Percentiles rank a stretch among this genome's conserved stretches.
Evolutionary conservation across 2,888 invertebrate genomes (phyloP).

Genomic region (Andricus curvator): DNA sequence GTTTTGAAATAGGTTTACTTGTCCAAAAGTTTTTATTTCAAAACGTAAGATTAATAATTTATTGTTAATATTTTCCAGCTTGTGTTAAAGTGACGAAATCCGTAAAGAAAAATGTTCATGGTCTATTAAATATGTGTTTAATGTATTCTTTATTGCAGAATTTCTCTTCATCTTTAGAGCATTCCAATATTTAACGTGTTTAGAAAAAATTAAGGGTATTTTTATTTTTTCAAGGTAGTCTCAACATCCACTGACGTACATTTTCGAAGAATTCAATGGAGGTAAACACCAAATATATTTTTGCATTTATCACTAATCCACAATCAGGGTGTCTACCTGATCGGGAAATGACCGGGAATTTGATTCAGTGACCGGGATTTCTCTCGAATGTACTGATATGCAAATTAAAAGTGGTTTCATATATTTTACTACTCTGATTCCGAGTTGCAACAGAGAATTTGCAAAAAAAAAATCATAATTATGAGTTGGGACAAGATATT

Average conservation of each 20-base stretch:
- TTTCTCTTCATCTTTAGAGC: neutral
- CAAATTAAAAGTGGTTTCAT: no score
- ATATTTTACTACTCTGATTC: no score
- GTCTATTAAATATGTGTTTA: neutral
- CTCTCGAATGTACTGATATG: no score
- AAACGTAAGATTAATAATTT: no score
- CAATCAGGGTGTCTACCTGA: no score
- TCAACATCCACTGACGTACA: slow-evolving; percentile 24
- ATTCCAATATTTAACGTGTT: neutral
- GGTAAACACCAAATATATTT: slow-evolving; percentile 11
- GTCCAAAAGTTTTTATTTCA: neutral
- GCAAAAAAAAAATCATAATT: no score
- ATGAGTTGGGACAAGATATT: no score
- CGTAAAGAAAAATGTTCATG: neutral
- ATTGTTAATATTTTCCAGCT: no score
- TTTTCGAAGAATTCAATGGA: slow-evolving; percentile 33
- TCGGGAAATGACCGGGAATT: no score
- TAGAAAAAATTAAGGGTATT: neutral
- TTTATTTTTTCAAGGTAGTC: slow-evolving; percentile 9
- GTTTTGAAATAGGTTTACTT: neutral
- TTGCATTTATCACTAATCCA: neutral
- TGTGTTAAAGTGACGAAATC: no score
- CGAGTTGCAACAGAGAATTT: no score
- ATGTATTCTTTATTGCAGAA: slow-evolving; percentile 3
- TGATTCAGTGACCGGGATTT: no score